Conservation (phyloP, 2,888 invertebrate genomes). For the Lymantria dispar region DNA sequence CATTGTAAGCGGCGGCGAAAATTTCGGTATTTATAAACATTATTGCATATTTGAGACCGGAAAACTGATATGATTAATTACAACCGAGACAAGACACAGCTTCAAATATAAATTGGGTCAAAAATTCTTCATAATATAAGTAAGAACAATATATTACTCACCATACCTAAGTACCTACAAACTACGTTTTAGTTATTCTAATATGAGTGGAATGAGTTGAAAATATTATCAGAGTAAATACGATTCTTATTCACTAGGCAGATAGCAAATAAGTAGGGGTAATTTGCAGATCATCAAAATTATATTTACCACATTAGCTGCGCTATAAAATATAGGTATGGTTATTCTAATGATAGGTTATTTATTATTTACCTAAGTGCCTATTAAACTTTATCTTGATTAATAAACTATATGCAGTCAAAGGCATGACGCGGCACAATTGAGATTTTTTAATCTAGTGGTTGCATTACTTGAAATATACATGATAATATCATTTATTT, state of each 20-base stretch:
- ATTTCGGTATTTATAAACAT: slow-evolving; percentile 31
- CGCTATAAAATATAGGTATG: no score
- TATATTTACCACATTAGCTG: no score
- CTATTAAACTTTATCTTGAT: no score
- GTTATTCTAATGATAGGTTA: no score
- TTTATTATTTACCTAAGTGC: no score
- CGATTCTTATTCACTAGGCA: no score
- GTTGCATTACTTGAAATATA: neutral
- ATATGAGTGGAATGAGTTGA: neutral
- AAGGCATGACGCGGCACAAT: neutral
- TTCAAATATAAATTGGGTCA: neutral
- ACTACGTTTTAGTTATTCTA: neutral
- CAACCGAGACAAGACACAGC: slow-evolving; percentile 33
- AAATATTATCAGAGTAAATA: neutral
- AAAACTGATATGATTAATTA: slow-evolving; percentile 25
- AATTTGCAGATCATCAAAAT: no score
- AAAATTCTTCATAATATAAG: neutral
- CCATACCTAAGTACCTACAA: neutral
- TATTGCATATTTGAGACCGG: slow-evolving; percentile 26
- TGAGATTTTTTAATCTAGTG: no score
- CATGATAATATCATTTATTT: neutral
- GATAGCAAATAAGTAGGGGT: no score
- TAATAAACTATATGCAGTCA: neutral
- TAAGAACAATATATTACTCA: neutral
- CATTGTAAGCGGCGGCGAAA: slow-evolving; percentile 65